Conservation (phyloP, 1,140 invertebrate species). For the Galleria mellonella region DNA sequence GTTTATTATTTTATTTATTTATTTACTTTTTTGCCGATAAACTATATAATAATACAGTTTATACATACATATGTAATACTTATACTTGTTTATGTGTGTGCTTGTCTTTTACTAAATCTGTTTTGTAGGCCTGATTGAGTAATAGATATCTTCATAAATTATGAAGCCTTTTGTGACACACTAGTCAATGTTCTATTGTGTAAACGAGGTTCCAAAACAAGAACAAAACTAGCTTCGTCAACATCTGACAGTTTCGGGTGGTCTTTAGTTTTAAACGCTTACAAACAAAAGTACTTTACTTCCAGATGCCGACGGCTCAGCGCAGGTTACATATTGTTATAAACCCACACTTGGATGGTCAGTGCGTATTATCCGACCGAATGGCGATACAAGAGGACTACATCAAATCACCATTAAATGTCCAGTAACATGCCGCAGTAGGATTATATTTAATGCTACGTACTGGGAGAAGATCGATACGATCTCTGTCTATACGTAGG, state of each 20-base stretch:
- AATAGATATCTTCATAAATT: too few relatives aligned
- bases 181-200: too few relatives aligned
- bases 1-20: too few relatives aligned
- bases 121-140: too few relatives aligned
- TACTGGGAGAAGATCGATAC: slow-evolving; percentile 13
- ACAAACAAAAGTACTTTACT: slow-evolving; percentile 65
- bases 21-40: too few relatives aligned
- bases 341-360: slow-evolving; percentile 33
- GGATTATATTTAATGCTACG: slow-evolving; percentile 17
- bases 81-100: too few relatives aligned
- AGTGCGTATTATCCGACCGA: slow-evolving; percentile 31
- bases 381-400: slow-evolving; percentile 20
- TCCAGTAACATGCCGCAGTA: slow-evolving; percentile 7
- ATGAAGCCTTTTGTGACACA: too few relatives aligned
- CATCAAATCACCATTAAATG: slow-evolving; percentile 15
- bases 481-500: not conserved
- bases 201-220: too few relatives aligned
- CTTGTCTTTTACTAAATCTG: too few relatives aligned
- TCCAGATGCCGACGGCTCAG: slow-evolving; percentile 40
- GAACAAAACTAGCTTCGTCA: too few relatives aligned
- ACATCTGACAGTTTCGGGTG: slow-evolving; percentile 5
- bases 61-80: too few relatives aligned
- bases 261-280: slow-evolving; percentile 58
- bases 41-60: too few relatives aligned
- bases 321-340: slow-evolving; percentile 62